Conservation (phyloP, 2,888 invertebrate species). For the Cephus sareptanus region DNA sequence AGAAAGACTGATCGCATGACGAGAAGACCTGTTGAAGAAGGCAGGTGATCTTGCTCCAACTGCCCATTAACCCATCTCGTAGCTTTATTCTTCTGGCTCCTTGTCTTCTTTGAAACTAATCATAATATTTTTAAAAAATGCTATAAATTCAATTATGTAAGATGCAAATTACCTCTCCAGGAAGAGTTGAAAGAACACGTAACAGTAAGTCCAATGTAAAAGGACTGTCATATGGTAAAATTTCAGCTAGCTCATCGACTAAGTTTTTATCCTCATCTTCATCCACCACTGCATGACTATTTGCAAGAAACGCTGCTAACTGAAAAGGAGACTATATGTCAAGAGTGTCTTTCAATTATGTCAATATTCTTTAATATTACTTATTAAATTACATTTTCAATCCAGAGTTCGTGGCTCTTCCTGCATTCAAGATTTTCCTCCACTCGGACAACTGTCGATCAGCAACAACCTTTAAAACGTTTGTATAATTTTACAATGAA, state of each 20-base stretch:
- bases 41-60: conserved; percentile 54
- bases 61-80: conserved; percentile 40
- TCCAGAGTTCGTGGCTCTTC: not conserved
- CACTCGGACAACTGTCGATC: not conserved
- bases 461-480: not conserved
- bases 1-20: conserved; percentile 40
- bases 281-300: conserved; percentile 70
- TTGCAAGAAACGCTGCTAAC: conserved; percentile 87
- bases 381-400: conserved; percentile 1
- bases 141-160: conserved; percentile 13
- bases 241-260: conserved; percentile 78
- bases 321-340: conserved; percentile 62
- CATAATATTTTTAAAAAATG: conserved; percentile 16
- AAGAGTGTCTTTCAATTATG: not conserved
- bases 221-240: conserved; percentile 72
- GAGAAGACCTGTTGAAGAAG: conserved; percentile 56
- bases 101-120: conserved; percentile 45
- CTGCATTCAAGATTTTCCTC: conserved; percentile 5
- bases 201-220: conserved; percentile 76
- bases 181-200: conserved; percentile 86
- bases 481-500: not conserved
- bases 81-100: conserved; percentile 34
- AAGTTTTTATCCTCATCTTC: conserved; percentile 74
- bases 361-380: not conserved
- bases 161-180: conserved; percentile 79